Evolutionary conservation across 2,113 vertebrate genomes (phyloP).

Genomic region (Chrysochloris asiatica): DNA sequence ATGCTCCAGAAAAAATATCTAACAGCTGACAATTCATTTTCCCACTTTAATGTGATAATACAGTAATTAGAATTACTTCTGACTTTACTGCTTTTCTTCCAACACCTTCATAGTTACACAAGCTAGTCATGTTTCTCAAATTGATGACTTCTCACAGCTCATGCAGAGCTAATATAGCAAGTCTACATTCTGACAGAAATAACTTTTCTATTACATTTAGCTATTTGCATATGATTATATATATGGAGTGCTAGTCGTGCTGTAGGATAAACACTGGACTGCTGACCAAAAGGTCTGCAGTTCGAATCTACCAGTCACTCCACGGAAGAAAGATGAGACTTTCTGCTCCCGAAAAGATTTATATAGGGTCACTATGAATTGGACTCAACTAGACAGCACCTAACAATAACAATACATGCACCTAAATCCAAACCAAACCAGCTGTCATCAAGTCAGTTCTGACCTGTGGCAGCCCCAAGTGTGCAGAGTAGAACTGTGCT

Average conservation of each 20-base stretch:
- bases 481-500: background rate
- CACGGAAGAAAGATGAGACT: too few species aligned
- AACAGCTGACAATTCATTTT: background rate
- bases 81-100: background rate
- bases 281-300: too few species aligned
- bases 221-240: too few species aligned
- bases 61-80: background rate
- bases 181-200: background rate
- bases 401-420: too few species aligned
- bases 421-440: background rate
- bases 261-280: too few species aligned
- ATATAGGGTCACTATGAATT: too few species aligned
- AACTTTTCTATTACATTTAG: background rate
- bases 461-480: background rate
- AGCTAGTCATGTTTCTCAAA: background rate
- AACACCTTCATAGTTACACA: background rate
- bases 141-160: background rate
- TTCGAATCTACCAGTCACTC: too few species aligned
- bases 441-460: background rate
- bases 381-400: too few species aligned
- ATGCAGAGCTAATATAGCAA: background rate
- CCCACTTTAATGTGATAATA: background rate
- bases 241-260: too few species aligned
- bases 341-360: too few species aligned
- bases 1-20: background rate